phyloP scores from a whole-genome alignment of 2,888 invertebrate genomes.

The Ormyrus pomaceus region DNA sequence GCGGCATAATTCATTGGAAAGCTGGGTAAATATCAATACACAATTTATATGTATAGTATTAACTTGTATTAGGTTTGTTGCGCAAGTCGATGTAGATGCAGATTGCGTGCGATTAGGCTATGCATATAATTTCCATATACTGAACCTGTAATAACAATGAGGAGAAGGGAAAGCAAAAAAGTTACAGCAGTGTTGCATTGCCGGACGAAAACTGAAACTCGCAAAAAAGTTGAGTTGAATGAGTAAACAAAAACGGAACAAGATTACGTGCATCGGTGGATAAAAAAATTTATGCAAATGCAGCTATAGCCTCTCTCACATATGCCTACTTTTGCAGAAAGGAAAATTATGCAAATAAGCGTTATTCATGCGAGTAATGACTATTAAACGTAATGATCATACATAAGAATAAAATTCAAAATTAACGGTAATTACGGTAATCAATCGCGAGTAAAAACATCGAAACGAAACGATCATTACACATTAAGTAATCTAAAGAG shows the following conservation, averaged over 20 bases:
- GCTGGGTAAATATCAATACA: slow-evolving; percentile 12
- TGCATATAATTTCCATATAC: slow-evolving; percentile 33
- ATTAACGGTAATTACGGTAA: neutral
- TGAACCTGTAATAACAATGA: neutral
- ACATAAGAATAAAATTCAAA: neutral
- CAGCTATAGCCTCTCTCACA: no score
- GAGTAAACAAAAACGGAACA: slow-evolving; percentile 10
- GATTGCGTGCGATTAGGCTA: slow-evolving; percentile 34
- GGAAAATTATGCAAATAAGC: neutral
- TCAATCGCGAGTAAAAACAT: neutral
- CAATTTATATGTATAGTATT: slow-evolving; percentile 6
- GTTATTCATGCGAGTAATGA: neutral
- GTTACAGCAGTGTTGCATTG: no score
- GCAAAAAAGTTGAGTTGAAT: neutral
- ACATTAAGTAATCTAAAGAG: slow-evolving; percentile 14
- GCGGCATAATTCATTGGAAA: neutral
- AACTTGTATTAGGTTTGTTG: slow-evolving; percentile 31
- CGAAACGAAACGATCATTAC: neutral
- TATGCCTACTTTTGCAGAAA: no score
- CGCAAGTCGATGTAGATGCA: neutral
- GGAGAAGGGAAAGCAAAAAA: neutral
- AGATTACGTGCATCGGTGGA: neutral
- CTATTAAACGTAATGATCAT: neutral
- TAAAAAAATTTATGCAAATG: neutral
- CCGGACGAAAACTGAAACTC: no score